Conservation (phyloP, 2,888 invertebrate species). For the Lepidochrysops patricia region DNA sequence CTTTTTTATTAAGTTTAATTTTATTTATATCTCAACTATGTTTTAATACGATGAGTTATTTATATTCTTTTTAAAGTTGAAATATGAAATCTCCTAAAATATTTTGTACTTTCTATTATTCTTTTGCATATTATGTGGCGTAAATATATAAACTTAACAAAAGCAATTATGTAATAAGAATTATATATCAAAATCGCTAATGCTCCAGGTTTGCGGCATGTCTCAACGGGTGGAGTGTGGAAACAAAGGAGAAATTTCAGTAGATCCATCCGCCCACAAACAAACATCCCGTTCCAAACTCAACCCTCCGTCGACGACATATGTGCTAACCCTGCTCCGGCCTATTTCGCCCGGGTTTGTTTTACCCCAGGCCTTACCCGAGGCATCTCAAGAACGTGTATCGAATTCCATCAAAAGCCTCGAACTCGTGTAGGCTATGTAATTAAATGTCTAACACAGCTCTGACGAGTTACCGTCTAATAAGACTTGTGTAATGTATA, state of each 20-base stretch:
- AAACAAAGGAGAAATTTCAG: slow-evolving; percentile 67
- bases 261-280: slow-evolving; percentile 64
- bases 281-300: slow-evolving; percentile 56
- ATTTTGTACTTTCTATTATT: too few relatives aligned
- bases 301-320: slow-evolving; percentile 59
- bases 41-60: too few relatives aligned
- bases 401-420: slow-evolving; percentile 11
- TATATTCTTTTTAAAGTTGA: too few relatives aligned
- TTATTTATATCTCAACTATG: too few relatives aligned
- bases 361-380: not conserved
- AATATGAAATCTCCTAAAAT: too few relatives aligned
- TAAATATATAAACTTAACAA: too few relatives aligned
- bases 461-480: not conserved
- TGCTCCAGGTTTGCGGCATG: slow-evolving; percentile 21
- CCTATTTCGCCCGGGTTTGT: not conserved
- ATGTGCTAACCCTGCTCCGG: slow-evolving; percentile 17
- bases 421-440: not conserved
- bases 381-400: slow-evolving; percentile 1
- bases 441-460: slow-evolving; percentile 9
- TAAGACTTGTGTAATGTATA: not conserved
- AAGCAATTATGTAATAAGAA: too few relatives aligned
- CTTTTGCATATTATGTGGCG: not conserved
- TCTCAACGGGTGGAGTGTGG: slow-evolving; percentile 42
- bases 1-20: too few relatives aligned
- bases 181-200: not conserved